Percentiles rank a stretch among this genome's conserved stretches.
phyloP scores from a whole-genome alignment of 2,888 invertebrate species.

The Odiellus spinosus region DNA sequence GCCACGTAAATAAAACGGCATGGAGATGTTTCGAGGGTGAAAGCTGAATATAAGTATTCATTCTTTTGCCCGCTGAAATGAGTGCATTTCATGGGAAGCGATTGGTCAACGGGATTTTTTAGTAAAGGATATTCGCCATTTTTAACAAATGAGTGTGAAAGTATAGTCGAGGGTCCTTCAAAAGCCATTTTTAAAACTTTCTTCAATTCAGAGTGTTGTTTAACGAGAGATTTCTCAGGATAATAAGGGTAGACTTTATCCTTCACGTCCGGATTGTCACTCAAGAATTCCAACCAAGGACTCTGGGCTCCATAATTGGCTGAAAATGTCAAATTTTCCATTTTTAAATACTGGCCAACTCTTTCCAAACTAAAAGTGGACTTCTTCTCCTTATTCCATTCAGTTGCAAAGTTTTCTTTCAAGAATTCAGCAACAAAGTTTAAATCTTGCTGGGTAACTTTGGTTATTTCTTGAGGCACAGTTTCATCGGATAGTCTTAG shows the following conservation, averaged over 20 bases:
- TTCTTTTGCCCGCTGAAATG: slow-evolving; percentile 4
- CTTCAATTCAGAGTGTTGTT: slow-evolving; percentile 57
- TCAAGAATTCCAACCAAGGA: slow-evolving; percentile 48
- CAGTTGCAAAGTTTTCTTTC: slow-evolving; percentile 20
- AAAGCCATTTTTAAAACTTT: slow-evolving; percentile 49
- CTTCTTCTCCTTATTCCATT: slow-evolving; percentile 26
- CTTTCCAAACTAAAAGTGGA: slow-evolving; percentile 63
- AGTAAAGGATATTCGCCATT: not conserved
- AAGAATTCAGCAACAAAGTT: slow-evolving; percentile 81
- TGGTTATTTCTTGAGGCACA: slow-evolving; percentile 43
- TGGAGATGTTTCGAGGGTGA: slow-evolving; percentile 6
- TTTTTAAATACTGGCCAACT: slow-evolving; percentile 74
- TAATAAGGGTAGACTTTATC: slow-evolving; percentile 51
- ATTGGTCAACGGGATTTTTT: not conserved
- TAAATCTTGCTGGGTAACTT: slow-evolving; percentile 73
- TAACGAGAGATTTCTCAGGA: slow-evolving; percentile 57
- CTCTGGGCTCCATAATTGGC: slow-evolving; percentile 45
- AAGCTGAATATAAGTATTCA: slow-evolving; percentile 10
- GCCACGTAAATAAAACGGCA: slow-evolving; percentile 8
- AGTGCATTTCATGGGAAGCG: slow-evolving; percentile 2
- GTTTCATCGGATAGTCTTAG: slow-evolving; percentile 65
- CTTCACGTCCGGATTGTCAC: slow-evolving; percentile 50
- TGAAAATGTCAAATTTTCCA: slow-evolving; percentile 50
- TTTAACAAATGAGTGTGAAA: slow-evolving; percentile 5
- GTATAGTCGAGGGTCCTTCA: slow-evolving; percentile 27